A percentile compares a stretch with the other conserved stretches of the same genome.
phyloP scores from a whole-genome alignment of 2,113 vertebrate genomes.

The Erythrocebus patas region DNA sequence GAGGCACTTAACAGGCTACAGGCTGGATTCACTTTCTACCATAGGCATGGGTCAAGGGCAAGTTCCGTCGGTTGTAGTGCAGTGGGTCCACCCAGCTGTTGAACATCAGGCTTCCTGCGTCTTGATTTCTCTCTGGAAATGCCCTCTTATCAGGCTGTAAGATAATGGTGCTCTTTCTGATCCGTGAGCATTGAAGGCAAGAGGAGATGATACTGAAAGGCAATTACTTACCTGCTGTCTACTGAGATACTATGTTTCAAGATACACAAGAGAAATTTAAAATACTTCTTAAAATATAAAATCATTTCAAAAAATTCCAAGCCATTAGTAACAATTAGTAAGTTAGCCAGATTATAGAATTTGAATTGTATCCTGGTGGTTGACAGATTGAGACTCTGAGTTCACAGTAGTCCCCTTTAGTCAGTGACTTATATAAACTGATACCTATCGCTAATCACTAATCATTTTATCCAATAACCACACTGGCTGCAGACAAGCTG shows the following conservation, averaged over 20 bases:
- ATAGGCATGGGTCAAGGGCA: neutral
- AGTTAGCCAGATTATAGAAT: neutral
- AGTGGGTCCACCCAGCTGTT: rapidly evolving
- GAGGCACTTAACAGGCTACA: neutral
- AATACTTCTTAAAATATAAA: neutral
- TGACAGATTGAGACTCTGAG: neutral
- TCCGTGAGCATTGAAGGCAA: neutral
- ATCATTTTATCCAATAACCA: neutral
- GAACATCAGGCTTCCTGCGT: neutral
- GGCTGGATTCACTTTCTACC: neutral
- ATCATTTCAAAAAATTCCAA: neutral
- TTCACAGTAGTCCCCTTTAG: neutral
- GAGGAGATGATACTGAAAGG: neutral
- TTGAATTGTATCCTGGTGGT: neutral
- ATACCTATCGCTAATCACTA: neutral
- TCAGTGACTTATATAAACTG: neutral
- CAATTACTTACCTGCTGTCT: neutral
- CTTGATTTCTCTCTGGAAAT: neutral
- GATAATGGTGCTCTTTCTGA: neutral
- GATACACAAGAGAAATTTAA: neutral
- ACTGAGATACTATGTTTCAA: neutral
- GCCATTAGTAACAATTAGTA: neutral
- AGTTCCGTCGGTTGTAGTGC: neutral
- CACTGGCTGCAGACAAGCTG: neutral
- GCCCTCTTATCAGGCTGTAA: neutral